Evolutionary conservation across 2,888 invertebrate species (phyloP), one percentile per base, ranked within the genome.

Genomic region (Pseudoips prasinana): DNA sequence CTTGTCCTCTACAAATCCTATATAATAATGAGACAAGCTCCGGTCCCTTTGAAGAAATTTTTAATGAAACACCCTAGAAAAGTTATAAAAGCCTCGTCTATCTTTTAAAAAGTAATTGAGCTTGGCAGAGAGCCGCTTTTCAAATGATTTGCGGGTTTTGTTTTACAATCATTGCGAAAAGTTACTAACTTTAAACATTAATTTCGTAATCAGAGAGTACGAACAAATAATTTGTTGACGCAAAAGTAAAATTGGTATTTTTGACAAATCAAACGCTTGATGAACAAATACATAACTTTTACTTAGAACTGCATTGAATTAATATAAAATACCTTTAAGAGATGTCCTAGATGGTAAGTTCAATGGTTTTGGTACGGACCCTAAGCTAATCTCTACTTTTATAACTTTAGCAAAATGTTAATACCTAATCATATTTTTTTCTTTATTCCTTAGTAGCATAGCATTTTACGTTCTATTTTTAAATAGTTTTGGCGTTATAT

Each of bases 1-100:
- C 65, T 64, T 59, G 65, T 69, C 66, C 68, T 69, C 66, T 66
- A 73, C 63, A 74, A 76, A 78, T 71, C 64, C 69, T 68, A 73
- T 73, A 64, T 70, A 77, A 80, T 80, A 79, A 81, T 73, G 76
- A 76, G 73, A 76, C 76, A 70, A 73, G 70, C 72, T 61, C 54
- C 60, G 57, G 62, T 63, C 62, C 67, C 77, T 78, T 78, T 73
- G 68, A 71, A 66, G 63, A 73, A 70, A 61, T 68, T 77, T 79
- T 80, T 75, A 79, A 79, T 76, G 76, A 81, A 81, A 80, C 73
- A 62, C 70, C 72, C 64, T 70, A 70, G 70, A 72, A 73, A 73
- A 66, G 73, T 77, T 73, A 71, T 72, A 73, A 74, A 76, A 70
- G 69, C 65, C 50, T 56, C 64, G 60, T 61, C 64, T 67, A 69